phyloP scores from a whole-genome alignment of 1,140 invertebrate species.

The Augochlora pura region DNA sequence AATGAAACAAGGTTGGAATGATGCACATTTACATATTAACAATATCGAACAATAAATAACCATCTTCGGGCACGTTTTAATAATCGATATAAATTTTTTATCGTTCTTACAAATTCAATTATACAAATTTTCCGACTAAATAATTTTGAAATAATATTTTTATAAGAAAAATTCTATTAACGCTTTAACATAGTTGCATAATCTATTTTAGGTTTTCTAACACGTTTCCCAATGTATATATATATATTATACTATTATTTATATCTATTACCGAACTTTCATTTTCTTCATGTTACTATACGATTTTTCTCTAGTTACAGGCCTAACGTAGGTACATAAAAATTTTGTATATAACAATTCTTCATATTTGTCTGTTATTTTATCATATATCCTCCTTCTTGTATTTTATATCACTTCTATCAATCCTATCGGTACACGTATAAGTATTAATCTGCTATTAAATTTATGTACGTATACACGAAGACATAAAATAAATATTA shows the following conservation, averaged over 20 bases:
- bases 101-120: no score
- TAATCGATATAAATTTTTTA: no score
- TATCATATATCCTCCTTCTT: neutral
- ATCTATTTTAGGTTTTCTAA: neutral
- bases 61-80: no score
- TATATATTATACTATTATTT: no score
- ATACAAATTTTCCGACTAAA: no score
- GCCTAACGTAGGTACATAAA: no score
- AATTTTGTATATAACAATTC: neutral
- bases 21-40: no score
- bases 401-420: neutral
- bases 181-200: neutral
- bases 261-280: neutral
- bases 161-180: no score
- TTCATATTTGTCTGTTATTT: neutral
- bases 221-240: neutral
- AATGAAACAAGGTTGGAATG: no score
- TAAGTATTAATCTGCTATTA: slow-evolving; percentile 11
- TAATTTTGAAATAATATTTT: no score
- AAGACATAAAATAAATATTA: slow-evolving; percentile 15
- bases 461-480: slow-evolving; percentile 2
- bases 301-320: neutral
- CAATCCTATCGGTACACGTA: neutral
- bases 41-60: no score
- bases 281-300: neutral